Evolutionary conservation across 2,797 vertebrate genomes (phyloP), one percentile per base, ranked within the genome.

Genomic region (Nyctalus aviator): DNA sequence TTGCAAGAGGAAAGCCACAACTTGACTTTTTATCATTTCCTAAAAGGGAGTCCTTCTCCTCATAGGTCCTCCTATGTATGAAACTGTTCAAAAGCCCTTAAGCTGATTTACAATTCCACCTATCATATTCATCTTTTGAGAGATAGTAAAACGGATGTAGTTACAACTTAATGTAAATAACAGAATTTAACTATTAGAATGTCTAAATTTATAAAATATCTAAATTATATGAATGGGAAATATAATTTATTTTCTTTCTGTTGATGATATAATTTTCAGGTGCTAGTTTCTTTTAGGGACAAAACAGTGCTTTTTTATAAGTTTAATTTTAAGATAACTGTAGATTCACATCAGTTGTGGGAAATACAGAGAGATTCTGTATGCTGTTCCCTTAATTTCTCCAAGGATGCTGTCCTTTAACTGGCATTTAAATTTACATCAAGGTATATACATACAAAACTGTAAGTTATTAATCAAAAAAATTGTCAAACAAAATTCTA

Each of bases 121-220:
- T 48, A 12, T 27, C 1, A 27, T 55, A 83, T 57, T 50, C 35
- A 76, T 62, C 44, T 64, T 76, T 57, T 55, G 48, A 90, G 83
- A 73, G 15, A 62, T 32, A 90, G 71, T 46, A 93, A 91, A 78
- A 66, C n/a, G 59, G 48, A 76, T 81, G 18, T 84, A 6, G 44
- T 79, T 81, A 84, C 9, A 88, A 88, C 14, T 68, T 73, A 53
- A 73, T 88, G n/a, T 41, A 78, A 68, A 68, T 81, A 78, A 88
- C 1, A 41, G 18, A 77, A 77, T 76, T 82, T 77, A 12, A 66
- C 62, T 59, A 9, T 2, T 35, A 81, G n/a, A 90, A 72, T 71
- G 44, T 82, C 92, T 64, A 86, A 77, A 35, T 71, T 82, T 48
- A 92, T 1, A 89, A 64, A 88, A 41, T 55, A 71, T 15, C 53